Evolutionary conservation across 2,113 vertebrate species (phyloP), one percentile per base, ranked within the genome.

Genomic region (Tricholaema leucomelas): DNA sequence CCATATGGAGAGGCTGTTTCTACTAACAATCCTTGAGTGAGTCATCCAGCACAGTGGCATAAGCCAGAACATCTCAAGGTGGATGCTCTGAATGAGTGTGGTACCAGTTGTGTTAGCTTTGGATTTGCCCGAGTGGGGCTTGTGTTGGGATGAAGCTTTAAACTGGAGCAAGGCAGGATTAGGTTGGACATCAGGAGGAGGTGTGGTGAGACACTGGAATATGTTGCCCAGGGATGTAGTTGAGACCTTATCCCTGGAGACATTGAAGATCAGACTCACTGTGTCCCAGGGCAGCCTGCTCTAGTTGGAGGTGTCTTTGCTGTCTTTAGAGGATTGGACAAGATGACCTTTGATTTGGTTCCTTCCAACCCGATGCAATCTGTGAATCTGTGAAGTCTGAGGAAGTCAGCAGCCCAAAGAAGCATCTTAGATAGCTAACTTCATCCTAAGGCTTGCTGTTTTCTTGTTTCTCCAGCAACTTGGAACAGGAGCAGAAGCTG

Each of bases 401-500:
- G 63, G 40, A 19, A 72, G 19, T 5, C 10, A 4, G 13, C 27
- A 71, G 59, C 46, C 44, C 72, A 70, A 60, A 86, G 55, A 7
- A 73, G 61, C 31, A 19, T 74, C 66, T 42, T 65, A 28, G 31
- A 4, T 75, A 72, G 31, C n/a, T n/a, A 38, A n/a, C 40, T 60
- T 42, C 35, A 9, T 25, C 21, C 35, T 94, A 33, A 93, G 48
- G 16, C 8, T 46, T 50, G 28, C 35, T 30, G 48, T 90, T 50
- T 10, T 81, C 17, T 55, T 8, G 5, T 90, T 36, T 13, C 14
- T 87, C 9, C 85, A 99, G 99, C 90, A 97, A 97, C 87, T 95
- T 99, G 87, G 96, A 98, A 65, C 97, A 98, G 95, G 99, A 99
- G 89, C 98, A 99, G 72, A 95, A 85, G 80, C 74, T 98, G 60